These are phyloP conservation scores for Poecilia wingei DNA, from an alignment of 2,797 vertebrate species.

Conservation along the genomic window DNA sequence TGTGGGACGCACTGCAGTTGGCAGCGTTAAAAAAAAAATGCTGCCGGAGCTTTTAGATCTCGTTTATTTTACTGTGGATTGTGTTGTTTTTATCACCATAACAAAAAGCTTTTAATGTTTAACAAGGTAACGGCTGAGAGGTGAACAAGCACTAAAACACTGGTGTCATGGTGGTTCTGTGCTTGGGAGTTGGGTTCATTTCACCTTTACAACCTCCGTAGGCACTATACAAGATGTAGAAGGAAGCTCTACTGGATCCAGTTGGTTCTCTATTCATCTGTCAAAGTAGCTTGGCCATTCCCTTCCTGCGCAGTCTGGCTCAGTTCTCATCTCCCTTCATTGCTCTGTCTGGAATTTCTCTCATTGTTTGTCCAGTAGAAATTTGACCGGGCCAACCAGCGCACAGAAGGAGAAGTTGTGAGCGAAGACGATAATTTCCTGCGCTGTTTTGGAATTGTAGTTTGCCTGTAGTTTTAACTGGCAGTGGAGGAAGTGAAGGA, in stretches of 20 bases:
- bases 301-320: no score
- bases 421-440: no score
- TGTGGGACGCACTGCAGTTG: constrained; percentile 1
- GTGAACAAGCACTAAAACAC: background rate
- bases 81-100: background rate
- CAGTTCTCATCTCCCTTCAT: no score
- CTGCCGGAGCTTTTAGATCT: background rate
- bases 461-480: no score
- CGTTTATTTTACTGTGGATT: background rate
- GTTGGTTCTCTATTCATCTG: no score
- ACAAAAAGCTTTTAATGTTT: constrained; percentile 1
- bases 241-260: background rate
- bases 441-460: no score
- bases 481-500: no score
- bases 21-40: background rate
- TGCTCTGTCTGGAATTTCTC: no score
- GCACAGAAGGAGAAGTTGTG: no score
- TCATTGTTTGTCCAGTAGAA: no score
- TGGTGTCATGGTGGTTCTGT: background rate
- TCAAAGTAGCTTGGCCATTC: no score
- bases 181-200: background rate
- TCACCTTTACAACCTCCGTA: background rate
- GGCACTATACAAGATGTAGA: background rate
- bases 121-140: background rate
- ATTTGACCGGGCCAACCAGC: no score